phyloP scores from a whole-genome alignment of 1,140 invertebrate genomes.

The Luehdorfia chinensis region DNA sequence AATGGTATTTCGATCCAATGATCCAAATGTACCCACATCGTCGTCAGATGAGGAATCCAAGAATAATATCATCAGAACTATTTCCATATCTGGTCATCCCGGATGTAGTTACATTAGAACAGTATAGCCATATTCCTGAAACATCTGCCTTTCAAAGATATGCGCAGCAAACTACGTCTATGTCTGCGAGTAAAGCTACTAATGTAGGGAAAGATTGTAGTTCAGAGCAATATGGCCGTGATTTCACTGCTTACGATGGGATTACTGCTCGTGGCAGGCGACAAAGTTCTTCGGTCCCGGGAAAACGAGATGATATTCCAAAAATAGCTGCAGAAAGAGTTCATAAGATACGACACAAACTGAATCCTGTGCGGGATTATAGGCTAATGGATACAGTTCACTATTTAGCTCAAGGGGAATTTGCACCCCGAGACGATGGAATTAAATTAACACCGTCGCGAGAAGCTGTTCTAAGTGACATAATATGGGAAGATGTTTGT shows the following conservation, averaged over 20 bases:
- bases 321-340: constrained; percentile 61
- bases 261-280: constrained; percentile 58
- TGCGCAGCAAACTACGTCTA: constrained; percentile 44
- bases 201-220: constrained; percentile 64
- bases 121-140: constrained; percentile 63
- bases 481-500: constrained; percentile 72
- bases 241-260: constrained; percentile 64
- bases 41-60: constrained; percentile 52
- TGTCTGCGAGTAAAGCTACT: constrained; percentile 54
- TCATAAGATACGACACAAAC: constrained; percentile 63
- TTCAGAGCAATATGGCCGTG: constrained; percentile 65
- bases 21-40: constrained; percentile 43
- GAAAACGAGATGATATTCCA: constrained; percentile 55
- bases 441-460: constrained; percentile 67
- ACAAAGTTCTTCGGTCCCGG: constrained; percentile 60
- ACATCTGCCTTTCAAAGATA: constrained; percentile 65
- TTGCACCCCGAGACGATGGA: constrained; percentile 65
- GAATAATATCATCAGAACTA: constrained; percentile 32
- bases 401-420: constrained; percentile 69
- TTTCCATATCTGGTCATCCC: constrained; percentile 31
- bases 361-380: constrained; percentile 66
- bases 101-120: constrained; percentile 67
- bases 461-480: constrained; percentile 70
- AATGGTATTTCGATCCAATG: constrained; percentile 54
- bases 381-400: constrained; percentile 70